Evolutionary conservation across 2,888 invertebrate species (phyloP), one percentile per base, ranked within the genome.

Genomic region (Eilema caniola): DNA sequence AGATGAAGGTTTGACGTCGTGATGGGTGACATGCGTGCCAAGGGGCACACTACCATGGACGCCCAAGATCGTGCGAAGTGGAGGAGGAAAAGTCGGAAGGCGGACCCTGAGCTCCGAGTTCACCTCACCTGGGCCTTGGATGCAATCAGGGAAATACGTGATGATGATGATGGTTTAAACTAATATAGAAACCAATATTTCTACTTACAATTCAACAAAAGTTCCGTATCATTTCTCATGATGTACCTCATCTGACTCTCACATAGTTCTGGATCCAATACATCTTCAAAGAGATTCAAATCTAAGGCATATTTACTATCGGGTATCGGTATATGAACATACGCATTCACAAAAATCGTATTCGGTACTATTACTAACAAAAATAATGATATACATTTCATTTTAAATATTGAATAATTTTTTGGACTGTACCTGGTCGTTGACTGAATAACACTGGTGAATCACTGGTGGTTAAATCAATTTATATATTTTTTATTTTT

Each of bases 121-220:
- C n/a, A n/a, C n/a, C n/a, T n/a, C n/a, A n/a, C n/a, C n/a, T n/a
- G n/a, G n/a, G n/a, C n/a, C n/a, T n/a, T n/a, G n/a, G n/a, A n/a
- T n/a, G n/a, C n/a, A n/a, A n/a, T n/a, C n/a, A n/a, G n/a, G n/a
- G n/a, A n/a, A n/a, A n/a, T 28, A 4, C 28, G 5, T 28, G 28
- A 28, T 28, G 28, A 28, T 4, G 28, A 28, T 28, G 28, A 28
- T 28, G 2, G 0, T 16, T 41, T 41, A 41, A 41, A 41, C 41
- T 41, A 41, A 41, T 53, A n/a, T 53, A n/a, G 53, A 5, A 47
- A 47, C 47, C 20, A 47, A 20, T 53, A 28, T 59, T 16, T 62
- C 31, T 80, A 92, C 93, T 93, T 82, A 93, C 93, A 92, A 79
- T 77, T 77, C 33, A 83, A 68, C 25, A 86, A 74, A 23, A 93